Conservation (phyloP, 2,888 invertebrate species). For the Athripsodes cinereus region DNA sequence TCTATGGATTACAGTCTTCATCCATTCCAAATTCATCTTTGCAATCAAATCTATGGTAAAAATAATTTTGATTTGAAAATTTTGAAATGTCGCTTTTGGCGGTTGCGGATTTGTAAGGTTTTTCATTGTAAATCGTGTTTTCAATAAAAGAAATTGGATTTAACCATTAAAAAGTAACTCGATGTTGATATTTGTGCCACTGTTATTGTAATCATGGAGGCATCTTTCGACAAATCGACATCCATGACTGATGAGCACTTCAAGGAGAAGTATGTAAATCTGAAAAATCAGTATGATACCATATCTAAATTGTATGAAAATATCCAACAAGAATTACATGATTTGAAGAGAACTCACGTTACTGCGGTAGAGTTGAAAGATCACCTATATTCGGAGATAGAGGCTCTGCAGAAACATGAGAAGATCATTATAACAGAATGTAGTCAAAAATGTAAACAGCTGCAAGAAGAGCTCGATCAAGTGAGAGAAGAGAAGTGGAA, state of each 20-base stretch:
- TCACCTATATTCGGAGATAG: slow-evolving; percentile 42
- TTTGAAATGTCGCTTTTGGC: too few relatives aligned
- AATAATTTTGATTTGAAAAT: too few relatives aligned
- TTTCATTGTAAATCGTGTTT: too few relatives aligned
- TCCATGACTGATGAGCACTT: slow-evolving; percentile 37
- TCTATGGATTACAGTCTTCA: too few relatives aligned
- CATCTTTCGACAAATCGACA: slow-evolving; percentile 41
- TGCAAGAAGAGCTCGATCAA: slow-evolving; percentile 41
- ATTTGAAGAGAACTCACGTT: slow-evolving; percentile 41
- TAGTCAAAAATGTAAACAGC: slow-evolving; percentile 12
- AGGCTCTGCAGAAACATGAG: slow-evolving; percentile 40
- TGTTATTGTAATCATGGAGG: slow-evolving; percentile 38
- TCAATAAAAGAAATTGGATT: too few relatives aligned
- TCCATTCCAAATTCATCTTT: too few relatives aligned
- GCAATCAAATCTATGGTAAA: too few relatives aligned
- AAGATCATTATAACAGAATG: slow-evolving; percentile 26
- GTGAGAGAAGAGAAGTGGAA: slow-evolving; percentile 39
- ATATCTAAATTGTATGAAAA: slow-evolving; percentile 39
- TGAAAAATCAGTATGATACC: slow-evolving; percentile 42
- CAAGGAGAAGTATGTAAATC: slow-evolving; percentile 35
- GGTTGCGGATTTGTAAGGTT: too few relatives aligned
- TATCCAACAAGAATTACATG: slow-evolving; percentile 45
- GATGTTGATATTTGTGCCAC: too few relatives aligned
- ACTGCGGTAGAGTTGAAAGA: slow-evolving; percentile 45
- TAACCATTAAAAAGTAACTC: too few relatives aligned